Base-by-base conservation (phyloP, 2,113 vertebrate species). In the Epinephelus lanceolatus region DNA sequence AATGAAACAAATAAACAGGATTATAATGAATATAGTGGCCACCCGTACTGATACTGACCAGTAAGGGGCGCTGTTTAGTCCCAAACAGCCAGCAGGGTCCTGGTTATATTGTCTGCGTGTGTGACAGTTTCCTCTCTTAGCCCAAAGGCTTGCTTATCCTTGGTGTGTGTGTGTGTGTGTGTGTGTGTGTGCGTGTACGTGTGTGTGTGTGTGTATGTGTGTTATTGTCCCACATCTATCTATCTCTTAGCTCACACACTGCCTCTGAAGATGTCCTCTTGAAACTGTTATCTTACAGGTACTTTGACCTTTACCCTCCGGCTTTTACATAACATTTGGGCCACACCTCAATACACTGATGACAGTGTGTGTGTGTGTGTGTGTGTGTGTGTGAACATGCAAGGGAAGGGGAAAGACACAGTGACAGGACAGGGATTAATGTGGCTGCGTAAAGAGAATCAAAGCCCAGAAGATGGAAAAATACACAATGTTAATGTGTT, bases 281-380 rank as follows among this genome's bases (percentile, higher is more conserved):
- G 21, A 56, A 55, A 49, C 59, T 13, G 11, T 81, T 81, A 86
- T 77, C 77, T 70, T 10, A 1, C 66, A 76, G 71, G 78, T 69
- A 80, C 68, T 72, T 83, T 86, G 82, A 91, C 82, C 78, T 91
- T 91, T 88, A 52, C 23, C 78, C 83, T 71, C 71, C 6, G 23
- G 62, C 53, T 10, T n/a, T 90, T 86, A 90, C 0, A 4, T 89
- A 91, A 91, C 45, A 37, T 7, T 6, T 12, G 40, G 45, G 68
- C 79, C 83, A 81, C 83, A 61, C 86, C 88, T 89, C 68, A 27
- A 7, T 37, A 52, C 30, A 51, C 30, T 65, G 77, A 68, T 73
- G 37, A 57, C 18, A 3, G 21, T 21, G 2, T 45, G 40, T 49
- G n/a, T 56, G 56, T 76, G 68, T 66, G 68, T 75, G 59, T 17